Conservation (phyloP, 35 echinoderm and acorn worm genomes). For the Ophiothrix spiculata region DNA sequence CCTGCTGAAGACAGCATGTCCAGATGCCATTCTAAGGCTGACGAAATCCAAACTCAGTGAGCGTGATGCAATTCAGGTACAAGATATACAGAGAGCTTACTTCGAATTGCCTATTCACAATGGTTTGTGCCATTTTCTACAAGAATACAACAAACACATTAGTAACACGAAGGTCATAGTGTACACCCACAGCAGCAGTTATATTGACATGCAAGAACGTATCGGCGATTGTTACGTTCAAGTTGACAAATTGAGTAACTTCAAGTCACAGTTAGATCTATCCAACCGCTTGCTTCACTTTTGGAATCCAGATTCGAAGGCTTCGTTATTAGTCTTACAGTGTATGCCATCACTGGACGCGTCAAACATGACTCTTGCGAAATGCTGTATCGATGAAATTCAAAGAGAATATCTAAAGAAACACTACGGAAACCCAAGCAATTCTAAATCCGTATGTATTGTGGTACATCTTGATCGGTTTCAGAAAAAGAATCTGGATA, state of each 20-base stretch:
- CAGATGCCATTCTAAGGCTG: constrained; percentile 22
- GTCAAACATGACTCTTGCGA: not conserved
- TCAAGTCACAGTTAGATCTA: not conserved
- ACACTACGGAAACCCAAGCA: not conserved
- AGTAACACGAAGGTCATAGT: not conserved
- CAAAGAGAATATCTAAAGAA: not conserved
- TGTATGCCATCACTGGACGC: not conserved
- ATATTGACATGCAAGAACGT: not conserved
- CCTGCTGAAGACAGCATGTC: constrained; percentile 4
- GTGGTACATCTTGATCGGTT: not conserved
- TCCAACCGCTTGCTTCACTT: not conserved
- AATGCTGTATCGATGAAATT: not conserved
- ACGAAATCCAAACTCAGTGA: not conserved
- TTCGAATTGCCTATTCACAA: not conserved
- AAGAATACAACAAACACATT: not conserved
- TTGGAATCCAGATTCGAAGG: not conserved
- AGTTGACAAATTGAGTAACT: constrained; percentile 15
- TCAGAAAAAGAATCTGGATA: not conserved
- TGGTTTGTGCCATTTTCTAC: constrained; percentile 15
- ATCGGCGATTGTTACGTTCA: not conserved
- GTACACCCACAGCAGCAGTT: constrained; percentile 4
- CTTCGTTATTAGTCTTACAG: not conserved
- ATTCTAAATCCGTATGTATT: not conserved
- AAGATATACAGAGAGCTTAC: constrained; percentile 2
- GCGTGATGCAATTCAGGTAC: not conserved